Evolutionary conservation across 2,113 vertebrate genomes (phyloP).

Genomic region (Oryzias melastigma): DNA sequence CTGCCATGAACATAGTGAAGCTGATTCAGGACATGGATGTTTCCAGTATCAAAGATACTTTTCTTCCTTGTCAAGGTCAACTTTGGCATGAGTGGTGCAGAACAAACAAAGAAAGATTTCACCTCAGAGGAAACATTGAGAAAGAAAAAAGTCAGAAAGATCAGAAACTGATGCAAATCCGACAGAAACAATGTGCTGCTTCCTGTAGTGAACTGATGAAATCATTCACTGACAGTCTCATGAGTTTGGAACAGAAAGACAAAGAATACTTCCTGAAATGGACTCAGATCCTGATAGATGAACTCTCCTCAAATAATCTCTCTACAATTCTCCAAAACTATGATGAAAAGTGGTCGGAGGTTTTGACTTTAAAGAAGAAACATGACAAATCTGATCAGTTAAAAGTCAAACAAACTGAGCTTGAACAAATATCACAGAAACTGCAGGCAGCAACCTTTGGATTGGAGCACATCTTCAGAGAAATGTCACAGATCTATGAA

Average conservation of each 20-base stretch:
- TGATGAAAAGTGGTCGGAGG: constrained; percentile 50
- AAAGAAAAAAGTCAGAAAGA: constrained; percentile 59
- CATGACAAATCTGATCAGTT: constrained; percentile 22
- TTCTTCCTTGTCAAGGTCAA: constrained; percentile 56
- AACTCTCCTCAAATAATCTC: constrained; percentile 34
- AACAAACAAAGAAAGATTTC: constrained; percentile 66
- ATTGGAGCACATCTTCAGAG: constrained; percentile 78
- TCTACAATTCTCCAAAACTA: constrained; percentile 51
- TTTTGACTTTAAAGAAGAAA: constrained; percentile 50
- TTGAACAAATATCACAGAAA: constrained; percentile 56
- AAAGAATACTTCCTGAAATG: constrained; percentile 74
- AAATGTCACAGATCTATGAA: constrained; percentile 80
- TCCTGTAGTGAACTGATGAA: constrained; percentile 11
- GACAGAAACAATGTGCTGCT: constrained; percentile 48
- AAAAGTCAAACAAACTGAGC: constrained; percentile 18
- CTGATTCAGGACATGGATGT: constrained; percentile 49
- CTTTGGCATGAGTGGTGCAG: constrained; percentile 71
- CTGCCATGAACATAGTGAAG: constrained; percentile 26
- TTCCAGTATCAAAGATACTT: constrained; percentile 55
- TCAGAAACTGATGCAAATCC: constrained; percentile 56
- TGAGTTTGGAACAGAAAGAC: constrained; percentile 11
- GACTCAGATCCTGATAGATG: constrained; percentile 59
- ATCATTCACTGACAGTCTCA: constrained; percentile 40
- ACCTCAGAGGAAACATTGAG: constrained; percentile 62
- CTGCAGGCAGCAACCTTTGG: constrained; percentile 65